Conservation (phyloP, 2,113 vertebrate species). For the Pluvianellus socialis region DNA sequence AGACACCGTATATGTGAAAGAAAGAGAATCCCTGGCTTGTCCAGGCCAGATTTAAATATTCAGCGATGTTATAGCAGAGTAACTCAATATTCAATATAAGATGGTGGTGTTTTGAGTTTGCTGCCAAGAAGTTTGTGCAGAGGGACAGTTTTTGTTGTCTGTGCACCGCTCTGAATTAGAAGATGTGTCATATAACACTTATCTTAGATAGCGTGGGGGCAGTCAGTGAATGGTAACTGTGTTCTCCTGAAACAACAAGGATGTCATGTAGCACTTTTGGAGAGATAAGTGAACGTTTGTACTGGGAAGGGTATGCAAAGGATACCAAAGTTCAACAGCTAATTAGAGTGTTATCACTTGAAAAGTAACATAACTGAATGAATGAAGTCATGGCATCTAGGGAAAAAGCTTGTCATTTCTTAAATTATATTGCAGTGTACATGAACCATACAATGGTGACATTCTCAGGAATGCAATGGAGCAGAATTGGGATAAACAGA, state of each 20-base stretch:
- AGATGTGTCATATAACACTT: slow-evolving; percentile 76
- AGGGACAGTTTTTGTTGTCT: slow-evolving; percentile 9
- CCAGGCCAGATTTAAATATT: not conserved
- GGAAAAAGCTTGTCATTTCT: slow-evolving; percentile 62
- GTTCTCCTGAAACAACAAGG: slow-evolving; percentile 77
- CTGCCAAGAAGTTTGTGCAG: slow-evolving; percentile 13
- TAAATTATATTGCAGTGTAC: slow-evolving; percentile 33
- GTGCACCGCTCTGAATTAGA: slow-evolving; percentile 42
- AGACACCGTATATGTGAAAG: not conserved
- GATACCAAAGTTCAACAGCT: slow-evolving; percentile 74
- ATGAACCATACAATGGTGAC: slow-evolving; percentile 55
- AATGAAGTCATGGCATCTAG: slow-evolving; percentile 62
- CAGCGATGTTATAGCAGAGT: not conserved
- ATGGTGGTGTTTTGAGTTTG: not conserved
- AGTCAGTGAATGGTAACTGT: slow-evolving; percentile 74
- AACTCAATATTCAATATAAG: not conserved
- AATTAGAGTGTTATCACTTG: slow-evolving; percentile 80
- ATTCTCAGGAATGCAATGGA: slow-evolving; percentile 7
- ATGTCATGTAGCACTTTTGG: slow-evolving; percentile 79
- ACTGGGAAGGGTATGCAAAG: slow-evolving; percentile 70
- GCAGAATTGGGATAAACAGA: not conserved
- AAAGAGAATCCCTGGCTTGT: not conserved
- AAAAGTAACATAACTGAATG: slow-evolving; percentile 69
- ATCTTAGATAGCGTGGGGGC: slow-evolving; percentile 71
- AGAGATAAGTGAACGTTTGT: slow-evolving; percentile 79